Percentiles rank a stretch among this genome's conserved stretches.
Conservation (phyloP, 2,113 vertebrate genomes). For the Lynx canadensis region DNA sequence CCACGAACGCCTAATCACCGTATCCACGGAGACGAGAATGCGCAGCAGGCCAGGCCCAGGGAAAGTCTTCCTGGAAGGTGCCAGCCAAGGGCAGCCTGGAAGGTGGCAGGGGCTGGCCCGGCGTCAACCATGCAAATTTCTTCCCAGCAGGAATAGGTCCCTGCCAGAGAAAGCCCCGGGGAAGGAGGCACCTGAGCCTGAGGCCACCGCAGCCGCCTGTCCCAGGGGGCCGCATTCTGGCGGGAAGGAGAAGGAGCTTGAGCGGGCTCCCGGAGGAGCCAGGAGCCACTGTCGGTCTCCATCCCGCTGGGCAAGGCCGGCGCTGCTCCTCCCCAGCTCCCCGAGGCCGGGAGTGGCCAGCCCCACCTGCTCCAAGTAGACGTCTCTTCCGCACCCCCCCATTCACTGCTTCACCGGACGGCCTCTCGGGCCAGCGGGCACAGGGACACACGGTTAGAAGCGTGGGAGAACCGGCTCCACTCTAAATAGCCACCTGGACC, state of each 20-base stretch:
- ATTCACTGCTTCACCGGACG: no score
- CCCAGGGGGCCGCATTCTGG: neutral
- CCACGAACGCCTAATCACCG: neutral
- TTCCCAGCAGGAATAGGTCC: slow-evolving; percentile 58
- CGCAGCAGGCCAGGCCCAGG: neutral
- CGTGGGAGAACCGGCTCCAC: neutral
- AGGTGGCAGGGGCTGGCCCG: neutral
- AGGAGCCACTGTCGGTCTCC: neutral
- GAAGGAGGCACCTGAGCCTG: neutral
- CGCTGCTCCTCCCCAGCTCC: neutral
- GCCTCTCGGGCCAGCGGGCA: neutral
- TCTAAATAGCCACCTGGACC: neutral
- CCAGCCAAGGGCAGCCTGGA: neutral
- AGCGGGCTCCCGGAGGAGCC: neutral
- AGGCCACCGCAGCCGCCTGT: neutral
- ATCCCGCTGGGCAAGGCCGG: accelerated
- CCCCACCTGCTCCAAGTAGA: neutral
- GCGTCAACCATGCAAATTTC: neutral
- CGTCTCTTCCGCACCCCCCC: no score
- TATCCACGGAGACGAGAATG: neutral
- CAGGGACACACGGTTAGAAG: neutral
- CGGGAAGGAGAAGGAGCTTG: neutral
- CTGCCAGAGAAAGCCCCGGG: neutral
- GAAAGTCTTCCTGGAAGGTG: slow-evolving; percentile 10
- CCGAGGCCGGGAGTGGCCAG: neutral